A percentile compares a stretch with the other conserved stretches of the same genome.
Evolutionary conservation across 1,140 invertebrate genomes (phyloP).

Genomic region (Nebria ingens): DNA sequence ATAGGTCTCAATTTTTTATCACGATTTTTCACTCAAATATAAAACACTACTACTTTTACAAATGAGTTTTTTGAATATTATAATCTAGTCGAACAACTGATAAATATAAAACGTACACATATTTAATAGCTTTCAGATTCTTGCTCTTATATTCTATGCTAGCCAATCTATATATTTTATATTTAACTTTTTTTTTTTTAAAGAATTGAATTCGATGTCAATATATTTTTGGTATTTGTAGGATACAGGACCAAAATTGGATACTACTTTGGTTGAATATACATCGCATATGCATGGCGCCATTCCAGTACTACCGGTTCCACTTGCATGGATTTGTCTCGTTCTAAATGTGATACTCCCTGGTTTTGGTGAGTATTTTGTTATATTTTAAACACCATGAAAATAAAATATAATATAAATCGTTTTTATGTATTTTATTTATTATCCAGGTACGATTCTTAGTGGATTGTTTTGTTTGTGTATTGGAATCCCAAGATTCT

Average conservation of each 20-base stretch:
- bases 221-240: no score
- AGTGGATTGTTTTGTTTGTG: constrained; percentile 82
- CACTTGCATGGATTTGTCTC: constrained; percentile 75
- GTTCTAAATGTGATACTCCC: constrained; percentile 77
- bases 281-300: constrained; percentile 76
- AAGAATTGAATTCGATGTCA: not conserved
- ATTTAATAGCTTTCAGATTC: not conserved
- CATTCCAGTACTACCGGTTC: constrained; percentile 77
- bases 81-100: no score
- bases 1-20: no score
- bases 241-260: constrained; percentile 72
- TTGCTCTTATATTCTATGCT: no score
- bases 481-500: constrained; percentile 77
- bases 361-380: constrained; percentile 58
- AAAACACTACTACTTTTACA: no score
- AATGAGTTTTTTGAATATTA: no score
- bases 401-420: not conserved
- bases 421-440: no score
- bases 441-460: constrained; percentile 66
- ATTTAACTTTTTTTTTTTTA: not conserved
- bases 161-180: no score
- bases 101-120: no score
- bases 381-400: not conserved
- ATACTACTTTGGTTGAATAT: constrained; percentile 64
- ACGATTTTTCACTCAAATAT: no score